Base-by-base conservation (phyloP, 2,888 invertebrate genomes). In the Torymus auratus region DNA sequence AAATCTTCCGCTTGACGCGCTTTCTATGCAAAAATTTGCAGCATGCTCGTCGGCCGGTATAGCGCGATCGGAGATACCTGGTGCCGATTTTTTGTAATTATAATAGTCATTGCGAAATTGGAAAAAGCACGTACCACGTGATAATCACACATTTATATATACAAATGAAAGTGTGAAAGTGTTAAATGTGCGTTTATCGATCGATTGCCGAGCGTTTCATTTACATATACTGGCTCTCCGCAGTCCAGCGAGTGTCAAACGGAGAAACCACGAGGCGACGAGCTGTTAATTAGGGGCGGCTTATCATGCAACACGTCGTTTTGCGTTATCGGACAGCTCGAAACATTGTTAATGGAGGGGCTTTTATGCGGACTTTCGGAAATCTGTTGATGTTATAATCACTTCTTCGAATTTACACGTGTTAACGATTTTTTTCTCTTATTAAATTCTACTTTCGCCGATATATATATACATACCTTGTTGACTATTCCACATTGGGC, bases 401-500 rank as follows among this genome's bases (percentile, higher is more conserved):
- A 41, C 41, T 41, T 28, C 4, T 28, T 5, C 41, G 41, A 41
- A 41, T 41, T 41, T 7, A 41, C 41, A 41, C 41, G 41, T 41
- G 7, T 41, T 41, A 41, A 41, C 5, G 5, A 41, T 41, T 41
- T 41, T 28, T 41, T 10, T 41, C 7, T 41, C 7, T 41, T 41
- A 41, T 41, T 41, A 5, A 41, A 41, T 41, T 41, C 41, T 0
- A 41, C 41, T 41, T 41, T 41, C 41, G 41, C 5, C 41, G 41
- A 41, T 41, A 41, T 1, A 41, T 41, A 41, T 41, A 41, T 7
- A 10, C 88, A 87, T 85, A 92, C 92, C 81, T 86, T 84, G 83
- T 91, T 91, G 84, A 89, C 89, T 15, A 91, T 85, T 78, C 92
- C 92, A 78, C 92, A 91, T 67, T 87, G 86, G 65, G 81, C 82